Base-by-base conservation (phyloP, 2,797 vertebrate species). In the Heliangelus exortis region DNA sequence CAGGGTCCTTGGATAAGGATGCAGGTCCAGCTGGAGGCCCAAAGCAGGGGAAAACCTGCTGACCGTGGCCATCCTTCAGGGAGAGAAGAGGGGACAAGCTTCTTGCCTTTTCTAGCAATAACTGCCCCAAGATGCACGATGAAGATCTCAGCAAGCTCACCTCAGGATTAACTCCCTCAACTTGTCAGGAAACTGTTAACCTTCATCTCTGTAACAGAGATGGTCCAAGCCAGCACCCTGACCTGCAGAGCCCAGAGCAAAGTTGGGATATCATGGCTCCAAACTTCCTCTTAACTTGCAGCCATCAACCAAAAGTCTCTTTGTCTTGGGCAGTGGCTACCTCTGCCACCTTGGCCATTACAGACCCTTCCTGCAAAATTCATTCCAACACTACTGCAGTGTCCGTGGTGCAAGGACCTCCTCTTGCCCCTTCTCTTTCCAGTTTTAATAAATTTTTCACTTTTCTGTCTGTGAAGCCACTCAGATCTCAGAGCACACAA, bases 11-110 rank as follows among this genome's bases (percentile, higher is more conserved):
- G 1, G 28, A 34, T 0, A 2, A 78, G 61, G 50, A 53, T 25
- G 43, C 58, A 72, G 33, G 41, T 51, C 29, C 25, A n/a, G 50
- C 10, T 12, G 34, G 62, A 33, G 21, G 31, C 28, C 19, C 39
- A 36, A 41, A 17, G 28, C 21, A 51, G n/a, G 47, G 13, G n/a
- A 7, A n/a, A 58, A 45, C 9, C 3, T 1, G 0, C 45, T 63
- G 85, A 50, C 55, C 33, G 23, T n/a, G 29, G 34, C 7, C 5
- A 5, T 72, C 21, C 3, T 0, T 0, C 12, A 10, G 0, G 1
- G 58, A 29, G 23, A 34, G 33, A 39, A 63, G 26, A 33, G 8
- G 54, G 25, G 13, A 54, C 1, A 1, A 33, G 62, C 45, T 71
- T 9, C 34, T 39, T 69, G 57, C 15, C 18, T 54, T 54, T 41